These are phyloP conservation scores for Agonopterix heracliana DNA, from an alignment of 2,888 invertebrate species.

Conservation along the genomic window DNA sequence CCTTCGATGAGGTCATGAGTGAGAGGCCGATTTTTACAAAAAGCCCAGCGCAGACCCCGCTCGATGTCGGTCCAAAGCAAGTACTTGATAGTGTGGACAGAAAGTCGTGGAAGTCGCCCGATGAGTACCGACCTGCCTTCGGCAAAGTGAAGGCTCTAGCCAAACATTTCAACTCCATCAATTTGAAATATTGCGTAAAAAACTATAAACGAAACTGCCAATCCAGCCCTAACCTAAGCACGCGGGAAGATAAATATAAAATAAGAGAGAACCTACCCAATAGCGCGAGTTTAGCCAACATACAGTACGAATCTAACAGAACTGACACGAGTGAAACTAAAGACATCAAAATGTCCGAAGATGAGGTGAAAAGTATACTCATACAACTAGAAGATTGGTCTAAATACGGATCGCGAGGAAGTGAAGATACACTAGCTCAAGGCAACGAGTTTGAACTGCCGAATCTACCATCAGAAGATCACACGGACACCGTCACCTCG, in stretches of 20 bases:
- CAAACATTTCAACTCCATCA: slow-evolving; percentile 79
- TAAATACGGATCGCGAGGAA: slow-evolving; percentile 63
- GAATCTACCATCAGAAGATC: slow-evolving; percentile 61
- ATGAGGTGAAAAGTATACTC: slow-evolving; percentile 65
- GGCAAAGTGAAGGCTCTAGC: slow-evolving; percentile 83
- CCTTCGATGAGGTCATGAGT: slow-evolving; percentile 39
- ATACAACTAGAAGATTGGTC: slow-evolving; percentile 71
- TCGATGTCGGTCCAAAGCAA: slow-evolving; percentile 45
- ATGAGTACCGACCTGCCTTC: slow-evolving; percentile 80
- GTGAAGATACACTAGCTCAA: slow-evolving; percentile 64
- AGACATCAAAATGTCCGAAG: slow-evolving; percentile 51
- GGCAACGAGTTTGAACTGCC: slow-evolving; percentile 66
- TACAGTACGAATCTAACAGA: slow-evolving; percentile 55
- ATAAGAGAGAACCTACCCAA: slow-evolving; percentile 39
- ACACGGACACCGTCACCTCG: slow-evolving; percentile 31
- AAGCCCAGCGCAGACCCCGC: slow-evolving; percentile 26
- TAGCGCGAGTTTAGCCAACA: slow-evolving; percentile 61
- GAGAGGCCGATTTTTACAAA: slow-evolving; percentile 20
- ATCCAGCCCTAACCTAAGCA: slow-evolving; percentile 65
- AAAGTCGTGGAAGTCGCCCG: slow-evolving; percentile 83
- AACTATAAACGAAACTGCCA: slow-evolving; percentile 62
- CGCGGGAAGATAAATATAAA: slow-evolving; percentile 37
- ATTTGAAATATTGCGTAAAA: slow-evolving; percentile 58
- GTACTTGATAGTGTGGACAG: slow-evolving; percentile 54
- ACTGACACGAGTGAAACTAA: slow-evolving; percentile 48